phyloP scores from a whole-genome alignment of 2,113 vertebrate species.

The Ramphastos sulfuratus region DNA sequence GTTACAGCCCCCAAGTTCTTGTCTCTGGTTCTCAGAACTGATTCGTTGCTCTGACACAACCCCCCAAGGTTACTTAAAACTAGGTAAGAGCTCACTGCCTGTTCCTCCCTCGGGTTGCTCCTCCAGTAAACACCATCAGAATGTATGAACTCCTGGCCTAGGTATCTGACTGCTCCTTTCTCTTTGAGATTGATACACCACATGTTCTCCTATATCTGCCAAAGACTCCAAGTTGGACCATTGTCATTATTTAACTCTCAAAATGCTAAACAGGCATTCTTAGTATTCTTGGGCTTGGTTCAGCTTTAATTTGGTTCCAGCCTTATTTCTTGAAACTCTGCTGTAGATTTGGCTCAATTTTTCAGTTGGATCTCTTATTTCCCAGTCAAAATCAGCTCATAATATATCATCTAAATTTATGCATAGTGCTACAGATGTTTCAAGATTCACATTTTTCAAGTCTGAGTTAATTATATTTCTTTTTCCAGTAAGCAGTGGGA shows the following conservation, averaged over 20 bases:
- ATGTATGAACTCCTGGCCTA: not conserved
- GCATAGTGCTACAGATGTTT: not conserved
- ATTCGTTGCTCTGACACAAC: fast-evolving
- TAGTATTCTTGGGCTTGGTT: not conserved
- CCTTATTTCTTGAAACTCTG: not conserved
- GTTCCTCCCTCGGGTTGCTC: not conserved
- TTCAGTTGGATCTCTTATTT: not conserved
- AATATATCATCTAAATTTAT: not conserved
- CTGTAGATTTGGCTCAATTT: not conserved
- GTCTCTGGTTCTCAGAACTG: not conserved
- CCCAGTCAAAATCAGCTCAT: not conserved
- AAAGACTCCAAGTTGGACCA: too few relatives aligned
- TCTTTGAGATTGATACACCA: not conserved
- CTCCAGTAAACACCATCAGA: not conserved
- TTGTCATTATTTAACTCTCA: not conserved
- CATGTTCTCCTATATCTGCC: too few relatives aligned
- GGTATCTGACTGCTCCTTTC: not conserved
- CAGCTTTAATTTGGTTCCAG: not conserved
- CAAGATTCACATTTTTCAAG: not conserved
- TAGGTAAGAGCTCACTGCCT: not conserved
- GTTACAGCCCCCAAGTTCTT: not conserved
- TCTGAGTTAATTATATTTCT: not conserved
- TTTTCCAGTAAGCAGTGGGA: not conserved
- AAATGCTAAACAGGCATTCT: not conserved
- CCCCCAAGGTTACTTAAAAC: fast-evolving